Base-by-base conservation (phyloP, 2,888 invertebrate species). In the Leptopterna dolabrata region DNA sequence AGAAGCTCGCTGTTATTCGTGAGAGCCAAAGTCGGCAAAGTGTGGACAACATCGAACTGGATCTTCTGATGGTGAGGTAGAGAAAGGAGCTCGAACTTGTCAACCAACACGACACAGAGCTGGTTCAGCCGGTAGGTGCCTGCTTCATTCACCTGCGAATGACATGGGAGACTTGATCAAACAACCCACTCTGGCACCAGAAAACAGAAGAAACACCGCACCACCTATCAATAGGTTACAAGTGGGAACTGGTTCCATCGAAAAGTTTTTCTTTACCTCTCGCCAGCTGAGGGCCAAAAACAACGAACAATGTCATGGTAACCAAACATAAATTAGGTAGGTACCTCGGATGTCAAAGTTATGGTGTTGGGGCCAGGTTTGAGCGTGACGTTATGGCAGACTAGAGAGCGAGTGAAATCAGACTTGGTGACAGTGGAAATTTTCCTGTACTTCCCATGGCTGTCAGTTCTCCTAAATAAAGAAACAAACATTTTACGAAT, bases 61-160 rank as follows among this genome's bases (percentile, higher is more conserved):
- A 93, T 92, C 41, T 93, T 92, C 27, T 93, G 93, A 55, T 92
- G 92, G 89, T 96, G 91, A 6, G 93, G 92, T 88, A 95, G 93
- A 0, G 96, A 96, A 9, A 96, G 91, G 91, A 96, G 95, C 90
- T 96, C 95, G 89, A 97, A 91, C 90, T 95, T 95, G 19, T 94
- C 94, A 89, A 93, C 93, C 0, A 95, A 91, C 0, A 94, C 91
- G 70, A 96, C 91, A 0, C 95, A 94, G 45, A 96, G 93, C 91
- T 96, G 96, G 3, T 95, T 95, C 45, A 96, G 93, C 90, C 94
- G 94, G 92, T 95, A 96, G 70, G 93, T 93, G 0, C 96, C 97
- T 83, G 95, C 94, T 83, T 94, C 93, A 51, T 93, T 94, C 0
- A 95, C 94, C 92, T 92, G 88, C 71, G 63, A 88, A 87, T 7